A percentile compares a stretch with the other conserved stretches of the same genome.
phyloP scores from a whole-genome alignment of 2,888 invertebrate genomes.

The Toxonevra muliebris region DNA sequence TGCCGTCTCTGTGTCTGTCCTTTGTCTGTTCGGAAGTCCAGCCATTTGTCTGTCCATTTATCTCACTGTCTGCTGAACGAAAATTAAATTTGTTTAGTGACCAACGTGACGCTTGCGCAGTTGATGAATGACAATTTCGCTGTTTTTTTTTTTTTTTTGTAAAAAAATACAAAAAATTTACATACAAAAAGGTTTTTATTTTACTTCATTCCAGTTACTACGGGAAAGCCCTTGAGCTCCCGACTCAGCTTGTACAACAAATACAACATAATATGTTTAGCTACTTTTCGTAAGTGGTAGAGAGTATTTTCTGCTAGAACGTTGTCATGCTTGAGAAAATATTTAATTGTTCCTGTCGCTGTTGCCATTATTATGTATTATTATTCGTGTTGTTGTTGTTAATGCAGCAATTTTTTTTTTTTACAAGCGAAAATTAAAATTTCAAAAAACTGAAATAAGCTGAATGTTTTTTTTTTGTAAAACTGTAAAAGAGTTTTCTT shows the following conservation, averaged over 20 bases:
- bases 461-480: not conserved
- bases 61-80: too few relatives aligned
- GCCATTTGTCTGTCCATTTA: too few relatives aligned
- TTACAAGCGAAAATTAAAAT: not conserved
- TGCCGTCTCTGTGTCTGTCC: not conserved
- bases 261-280: not conserved
- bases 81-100: not conserved
- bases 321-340: constrained; percentile 44
- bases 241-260: not conserved
- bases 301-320: constrained; percentile 26
- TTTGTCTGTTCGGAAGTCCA: not conserved
- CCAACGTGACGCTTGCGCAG: constrained; percentile 11
- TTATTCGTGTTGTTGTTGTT: constrained; percentile 12
- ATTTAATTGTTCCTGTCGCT: constrained; percentile 42
- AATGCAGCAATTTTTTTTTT: not conserved
- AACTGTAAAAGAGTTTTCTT: too few relatives aligned
- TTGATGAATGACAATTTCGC: constrained; percentile 12
- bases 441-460: not conserved
- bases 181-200: constrained; percentile 43
- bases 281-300: not conserved
- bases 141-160: not conserved
- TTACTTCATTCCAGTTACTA: constrained; percentile 33
- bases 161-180: constrained; percentile 34
- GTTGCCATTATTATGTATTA: too few relatives aligned
- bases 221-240: constrained; percentile 40